phyloP scores from a whole-genome alignment of 2,888 invertebrate genomes.

The Apodemia hepburni region DNA sequence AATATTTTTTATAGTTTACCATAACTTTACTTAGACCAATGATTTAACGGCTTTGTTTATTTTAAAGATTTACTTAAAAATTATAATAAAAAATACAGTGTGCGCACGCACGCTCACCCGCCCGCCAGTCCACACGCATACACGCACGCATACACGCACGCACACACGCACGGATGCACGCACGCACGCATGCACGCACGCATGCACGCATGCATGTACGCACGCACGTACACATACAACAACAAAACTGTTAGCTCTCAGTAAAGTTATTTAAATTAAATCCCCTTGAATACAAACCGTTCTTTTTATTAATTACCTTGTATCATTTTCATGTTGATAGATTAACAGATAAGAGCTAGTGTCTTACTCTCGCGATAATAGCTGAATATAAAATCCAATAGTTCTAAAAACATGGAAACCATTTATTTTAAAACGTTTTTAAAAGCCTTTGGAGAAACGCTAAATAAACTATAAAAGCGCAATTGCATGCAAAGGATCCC shows the following conservation, averaged over 20 bases:
- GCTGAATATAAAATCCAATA: neutral
- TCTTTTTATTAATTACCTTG: neutral
- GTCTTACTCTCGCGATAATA: neutral
- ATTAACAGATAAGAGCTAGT: neutral
- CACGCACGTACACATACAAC: too few relatives aligned
- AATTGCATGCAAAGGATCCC: constrained; percentile 12
- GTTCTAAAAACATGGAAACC: constrained; percentile 1
- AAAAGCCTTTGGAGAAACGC: constrained; percentile 1
- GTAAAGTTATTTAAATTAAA: neutral
- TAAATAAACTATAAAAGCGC: constrained; percentile 14
- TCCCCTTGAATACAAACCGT: neutral
- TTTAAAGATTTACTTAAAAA: too few relatives aligned
- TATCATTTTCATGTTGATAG: neutral
- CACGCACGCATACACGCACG: too few relatives aligned
- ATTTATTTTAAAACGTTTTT: constrained; percentile 12
- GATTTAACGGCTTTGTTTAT: too few relatives aligned
- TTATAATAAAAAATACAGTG: too few relatives aligned
- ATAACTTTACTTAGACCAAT: too few relatives aligned
- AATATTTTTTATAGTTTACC: too few relatives aligned
- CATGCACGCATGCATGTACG: too few relatives aligned
- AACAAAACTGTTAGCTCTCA: neutral
- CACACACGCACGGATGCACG: too few relatives aligned
- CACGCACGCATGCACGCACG: too few relatives aligned
- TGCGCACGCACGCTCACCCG: too few relatives aligned
- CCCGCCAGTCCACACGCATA: too few relatives aligned